Base-by-base conservation (phyloP, 2,888 invertebrate genomes). In the Danaus chrysippus region DNA sequence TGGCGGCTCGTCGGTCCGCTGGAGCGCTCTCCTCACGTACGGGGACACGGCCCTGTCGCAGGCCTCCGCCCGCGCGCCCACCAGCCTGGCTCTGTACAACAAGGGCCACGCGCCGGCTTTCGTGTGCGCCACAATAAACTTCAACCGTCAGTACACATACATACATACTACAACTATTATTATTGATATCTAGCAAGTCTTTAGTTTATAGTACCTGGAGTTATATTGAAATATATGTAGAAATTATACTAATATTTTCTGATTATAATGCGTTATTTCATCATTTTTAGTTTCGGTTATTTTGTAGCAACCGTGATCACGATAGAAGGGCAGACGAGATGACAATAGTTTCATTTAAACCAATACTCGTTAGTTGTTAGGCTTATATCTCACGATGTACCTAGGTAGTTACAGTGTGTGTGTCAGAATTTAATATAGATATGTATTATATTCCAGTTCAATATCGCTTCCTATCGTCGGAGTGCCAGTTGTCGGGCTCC, bases 21-120 rank as follows among this genome's bases (percentile, higher is more conserved):
- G 90, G 90, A 72, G 77, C 46, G 87, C 86, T 0, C 80, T 83
- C 17, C 83, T 86, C 64, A 89, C 87, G 70, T 86, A 86, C 76
- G 88, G 87, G 42, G 84, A 81, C 72, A 87, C 86, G 61, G 90
- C 90, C 67, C 77, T 89, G 1, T 82, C 87, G 59, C 82, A 84
- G 3, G 88, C 90, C 10, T 75, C 71, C 42, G 64, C 71, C 10
- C 79, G 84, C 57, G 67, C 71, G 68, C 81, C 82, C 41, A 64
- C 87, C 34, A 65, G 69, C 23, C 74, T 90, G 56, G 71, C 78
- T 59, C 76, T 90, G 0, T 79, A 78, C 75, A 90, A 89, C 73
- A 76, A 76, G 63, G 68, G 78, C 13, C 44, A 70, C 17, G 65
- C 73, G 54, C 76, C 84, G n/a, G 84, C 83, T 6, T 90, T 90